phyloP scores from a whole-genome alignment of 2,888 invertebrate species.

The Chirona hameri region DNA sequence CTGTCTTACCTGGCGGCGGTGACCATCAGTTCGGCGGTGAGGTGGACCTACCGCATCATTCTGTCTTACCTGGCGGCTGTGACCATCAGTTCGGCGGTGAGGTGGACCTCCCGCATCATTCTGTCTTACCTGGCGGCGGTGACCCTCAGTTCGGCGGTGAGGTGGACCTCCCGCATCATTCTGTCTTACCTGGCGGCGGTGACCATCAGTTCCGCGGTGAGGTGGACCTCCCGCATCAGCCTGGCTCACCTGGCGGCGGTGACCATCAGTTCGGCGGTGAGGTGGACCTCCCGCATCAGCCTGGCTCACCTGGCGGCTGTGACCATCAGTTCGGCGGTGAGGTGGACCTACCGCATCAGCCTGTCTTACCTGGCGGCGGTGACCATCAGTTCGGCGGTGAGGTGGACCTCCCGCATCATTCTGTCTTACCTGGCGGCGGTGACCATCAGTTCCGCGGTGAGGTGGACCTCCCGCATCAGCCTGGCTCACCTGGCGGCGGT shows the following conservation, averaged over 20 bases:
- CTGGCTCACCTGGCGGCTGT: no score
- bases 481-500: not conserved
- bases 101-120: no score
- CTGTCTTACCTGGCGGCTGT: no score
- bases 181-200: no score
- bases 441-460: not conserved
- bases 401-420: not conserved
- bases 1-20: no score
- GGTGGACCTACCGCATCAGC: no score
- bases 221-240: not conserved
- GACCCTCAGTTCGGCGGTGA: not conserved
- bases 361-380: not conserved
- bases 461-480: not conserved
- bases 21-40: no score
- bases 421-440: not conserved
- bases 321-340: no score
- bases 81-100: no score
- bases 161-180: not conserved
- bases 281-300: conserved; percentile 2
- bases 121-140: no score
- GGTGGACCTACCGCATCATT: no score
- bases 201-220: not conserved
- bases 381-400: not conserved
- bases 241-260: not conserved
- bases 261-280: not conserved